phyloP scores from a whole-genome alignment of 2,113 vertebrate species.

The Istiophorus platypterus region DNA sequence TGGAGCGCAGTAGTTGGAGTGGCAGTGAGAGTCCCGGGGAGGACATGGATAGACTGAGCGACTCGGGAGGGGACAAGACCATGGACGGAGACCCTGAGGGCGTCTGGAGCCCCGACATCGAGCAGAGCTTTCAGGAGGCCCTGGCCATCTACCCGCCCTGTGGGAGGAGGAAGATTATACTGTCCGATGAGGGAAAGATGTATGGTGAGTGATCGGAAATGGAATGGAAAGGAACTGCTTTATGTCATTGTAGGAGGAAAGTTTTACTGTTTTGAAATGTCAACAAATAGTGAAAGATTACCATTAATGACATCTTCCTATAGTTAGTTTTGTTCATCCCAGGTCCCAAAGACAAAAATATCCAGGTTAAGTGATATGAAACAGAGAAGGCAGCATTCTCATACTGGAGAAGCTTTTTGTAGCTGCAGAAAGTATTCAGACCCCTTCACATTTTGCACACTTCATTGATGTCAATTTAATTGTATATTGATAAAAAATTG shows the following conservation, averaged over 20 bases:
- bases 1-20: slow-evolving; percentile 98
- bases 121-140: slow-evolving; percentile 99
- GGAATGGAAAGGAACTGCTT: neutral
- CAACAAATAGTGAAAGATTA: no score
- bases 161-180: slow-evolving; percentile 97
- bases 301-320: neutral
- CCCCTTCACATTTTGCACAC: neutral
- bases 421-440: no score
- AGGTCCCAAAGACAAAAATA: neutral
- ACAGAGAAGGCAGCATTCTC: neutral
- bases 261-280: no score
- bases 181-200: slow-evolving; percentile 99
- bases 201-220: slow-evolving; percentile 88
- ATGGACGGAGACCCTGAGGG: slow-evolving; percentile 98
- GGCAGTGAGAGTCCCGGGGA: slow-evolving; percentile 97
- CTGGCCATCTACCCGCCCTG: slow-evolving; percentile 98
- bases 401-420: neutral
- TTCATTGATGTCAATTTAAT: neutral
- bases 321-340: no score
- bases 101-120: slow-evolving; percentile 99
- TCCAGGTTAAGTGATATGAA: neutral
- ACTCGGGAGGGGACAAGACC: slow-evolving; percentile 94
- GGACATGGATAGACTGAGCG: slow-evolving; percentile 96
- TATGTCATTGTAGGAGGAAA: neutral
- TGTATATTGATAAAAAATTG: no score